Conservation (phyloP, 2,113 vertebrate species). For the Orthonyx spaldingii region DNA sequence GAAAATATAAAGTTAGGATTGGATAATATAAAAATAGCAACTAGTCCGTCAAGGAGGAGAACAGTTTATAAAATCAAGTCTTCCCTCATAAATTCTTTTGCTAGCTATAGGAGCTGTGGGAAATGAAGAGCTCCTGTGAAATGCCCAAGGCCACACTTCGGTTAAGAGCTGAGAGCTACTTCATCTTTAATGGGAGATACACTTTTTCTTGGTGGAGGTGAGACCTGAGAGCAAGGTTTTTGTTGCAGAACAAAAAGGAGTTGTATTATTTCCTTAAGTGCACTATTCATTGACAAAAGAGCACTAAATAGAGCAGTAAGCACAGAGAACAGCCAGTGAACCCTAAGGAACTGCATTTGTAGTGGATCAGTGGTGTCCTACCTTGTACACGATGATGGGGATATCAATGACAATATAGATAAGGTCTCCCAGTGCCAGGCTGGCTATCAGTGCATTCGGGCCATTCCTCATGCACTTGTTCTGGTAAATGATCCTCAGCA, state of each 20-base stretch:
- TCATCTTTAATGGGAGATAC: neutral
- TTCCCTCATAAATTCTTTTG: neutral
- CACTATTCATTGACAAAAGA: neutral
- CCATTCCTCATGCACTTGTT: conserved; percentile 99
- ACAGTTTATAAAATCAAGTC: neutral
- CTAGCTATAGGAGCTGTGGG: neutral
- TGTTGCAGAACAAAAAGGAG: neutral
- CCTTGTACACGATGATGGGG: conserved; percentile 94
- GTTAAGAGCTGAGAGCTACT: neutral
- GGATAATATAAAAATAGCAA: neutral
- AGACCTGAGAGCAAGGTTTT: neutral
- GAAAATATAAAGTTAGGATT: neutral
- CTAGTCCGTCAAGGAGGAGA: neutral
- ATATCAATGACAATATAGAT: conserved; percentile 93
- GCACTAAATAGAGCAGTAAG: neutral
- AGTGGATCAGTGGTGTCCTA: conserved; percentile 62
- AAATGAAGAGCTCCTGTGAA: neutral
- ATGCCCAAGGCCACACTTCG: neutral
- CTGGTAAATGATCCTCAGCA: conserved; percentile 97
- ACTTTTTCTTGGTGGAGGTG: neutral
- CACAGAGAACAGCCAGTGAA: neutral
- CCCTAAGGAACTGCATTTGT: neutral
- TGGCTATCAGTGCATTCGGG: conserved; percentile 95
- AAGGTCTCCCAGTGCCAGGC: conserved; percentile 93
- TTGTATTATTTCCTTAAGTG: neutral